Evolutionary conservation across 2,113 vertebrate genomes (phyloP).

Genomic region (Nerophis ophidion): DNA sequence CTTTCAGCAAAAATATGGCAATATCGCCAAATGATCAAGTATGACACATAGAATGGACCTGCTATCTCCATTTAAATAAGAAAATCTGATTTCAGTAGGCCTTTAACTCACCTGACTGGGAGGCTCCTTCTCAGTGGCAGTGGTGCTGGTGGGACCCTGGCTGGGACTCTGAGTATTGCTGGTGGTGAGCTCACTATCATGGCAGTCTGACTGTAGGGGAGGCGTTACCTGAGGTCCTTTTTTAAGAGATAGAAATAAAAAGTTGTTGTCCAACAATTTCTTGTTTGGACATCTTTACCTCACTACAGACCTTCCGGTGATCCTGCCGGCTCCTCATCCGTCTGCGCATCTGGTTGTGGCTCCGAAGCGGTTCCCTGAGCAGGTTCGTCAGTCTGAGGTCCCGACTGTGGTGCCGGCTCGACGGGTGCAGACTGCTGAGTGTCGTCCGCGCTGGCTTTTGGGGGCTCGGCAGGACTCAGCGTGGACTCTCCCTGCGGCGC

Average conservation of each 20-base stretch:
- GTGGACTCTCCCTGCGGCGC: conserved; percentile 77
- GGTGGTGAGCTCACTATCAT: conserved; percentile 12
- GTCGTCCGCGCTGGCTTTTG: conserved; percentile 8
- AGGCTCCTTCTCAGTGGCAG: conserved; percentile 25
- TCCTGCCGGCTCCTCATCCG: conserved; percentile 16
- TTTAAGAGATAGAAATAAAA: conserved; percentile 6
- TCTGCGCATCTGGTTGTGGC: conserved; percentile 17
- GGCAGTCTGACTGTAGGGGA: conserved; percentile 17
- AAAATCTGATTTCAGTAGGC: no score
- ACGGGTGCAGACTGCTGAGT: conserved; percentile 11
- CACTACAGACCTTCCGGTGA: conserved; percentile 43
- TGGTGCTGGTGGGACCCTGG: conserved; percentile 17
- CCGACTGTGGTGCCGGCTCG: conserved; percentile 34
- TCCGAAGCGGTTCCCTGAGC: conserved; percentile 36
- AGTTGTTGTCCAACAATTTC: neutral
- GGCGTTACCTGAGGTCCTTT: conserved; percentile 17
- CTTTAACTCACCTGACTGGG: conserved; percentile 60
- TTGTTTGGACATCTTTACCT: no score
- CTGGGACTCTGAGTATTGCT: conserved; percentile 14
- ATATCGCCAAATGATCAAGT: no score
- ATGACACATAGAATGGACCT: no score
- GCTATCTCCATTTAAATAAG: no score
- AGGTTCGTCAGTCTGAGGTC: conserved; percentile 23
- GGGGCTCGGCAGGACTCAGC: conserved; percentile 51
- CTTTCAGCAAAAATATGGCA: no score